A percentile compares a stretch with the other conserved stretches of the same genome.
phyloP scores from a whole-genome alignment of 2,888 invertebrate species.

The Lepetodrilus schrolli region DNA sequence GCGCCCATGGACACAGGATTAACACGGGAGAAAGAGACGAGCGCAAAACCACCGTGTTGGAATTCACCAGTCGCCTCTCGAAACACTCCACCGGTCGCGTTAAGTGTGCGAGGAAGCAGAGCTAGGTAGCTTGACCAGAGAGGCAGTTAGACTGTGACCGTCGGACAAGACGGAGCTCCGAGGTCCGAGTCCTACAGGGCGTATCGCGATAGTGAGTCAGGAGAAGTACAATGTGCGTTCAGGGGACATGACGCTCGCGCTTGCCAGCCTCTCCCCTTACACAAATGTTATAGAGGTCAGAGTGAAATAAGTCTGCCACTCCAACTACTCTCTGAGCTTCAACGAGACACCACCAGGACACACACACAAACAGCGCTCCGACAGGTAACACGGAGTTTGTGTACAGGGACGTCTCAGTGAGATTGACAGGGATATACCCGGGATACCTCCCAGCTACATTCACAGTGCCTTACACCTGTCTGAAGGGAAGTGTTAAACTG shows the following conservation, averaged over 20 bases:
- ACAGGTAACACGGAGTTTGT: no score
- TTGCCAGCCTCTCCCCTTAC: slow-evolving; percentile 30
- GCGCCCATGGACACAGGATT: slow-evolving; percentile 23
- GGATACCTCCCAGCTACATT: no score
- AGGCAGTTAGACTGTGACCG: no score
- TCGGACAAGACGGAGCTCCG: neutral
- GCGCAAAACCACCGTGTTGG: neutral
- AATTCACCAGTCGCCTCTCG: neutral
- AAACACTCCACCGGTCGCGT: no score
- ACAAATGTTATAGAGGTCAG: slow-evolving; percentile 35
- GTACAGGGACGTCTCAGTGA: no score
- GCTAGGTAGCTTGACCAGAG: no score
- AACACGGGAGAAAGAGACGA: neutral
- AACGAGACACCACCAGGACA: neutral
- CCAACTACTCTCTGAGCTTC: neutral
- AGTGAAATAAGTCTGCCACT: neutral
- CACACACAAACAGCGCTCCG: neutral
- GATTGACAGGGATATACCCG: no score
- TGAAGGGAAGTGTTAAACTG: neutral
- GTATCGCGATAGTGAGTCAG: slow-evolving; percentile 12
- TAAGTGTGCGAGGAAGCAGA: no score
- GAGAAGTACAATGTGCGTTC: slow-evolving; percentile 6
- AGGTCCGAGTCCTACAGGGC: neutral
- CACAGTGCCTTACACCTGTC: no score
- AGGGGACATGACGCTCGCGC: slow-evolving; percentile 16